These are phyloP conservation scores for Psittacula derbiana DNA, from an alignment of 2,797 vertebrate genomes.

Conservation along the genomic window DNA sequence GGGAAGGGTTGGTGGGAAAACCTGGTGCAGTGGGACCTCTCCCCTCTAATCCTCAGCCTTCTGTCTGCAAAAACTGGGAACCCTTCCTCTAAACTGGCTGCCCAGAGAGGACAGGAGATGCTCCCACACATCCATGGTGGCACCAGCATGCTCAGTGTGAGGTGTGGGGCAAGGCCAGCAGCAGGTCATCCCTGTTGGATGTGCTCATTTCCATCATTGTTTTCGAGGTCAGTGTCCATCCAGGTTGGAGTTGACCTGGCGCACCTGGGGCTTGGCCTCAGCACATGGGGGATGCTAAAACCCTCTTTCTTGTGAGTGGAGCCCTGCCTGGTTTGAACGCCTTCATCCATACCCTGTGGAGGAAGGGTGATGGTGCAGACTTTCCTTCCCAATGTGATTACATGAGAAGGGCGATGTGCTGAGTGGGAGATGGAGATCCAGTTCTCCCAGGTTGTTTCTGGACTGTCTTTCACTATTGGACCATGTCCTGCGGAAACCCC, in stretches of 20 bases:
- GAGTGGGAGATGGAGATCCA: background rate
- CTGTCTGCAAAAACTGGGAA: background rate
- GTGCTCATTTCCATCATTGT: background rate
- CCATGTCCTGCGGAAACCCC: background rate
- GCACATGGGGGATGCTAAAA: background rate
- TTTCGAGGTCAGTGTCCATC: background rate
- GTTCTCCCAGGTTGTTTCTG: background rate
- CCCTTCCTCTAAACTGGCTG: background rate
- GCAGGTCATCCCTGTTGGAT: background rate
- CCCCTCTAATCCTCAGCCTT: background rate
- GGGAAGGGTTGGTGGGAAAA: background rate
- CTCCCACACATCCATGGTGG: background rate
- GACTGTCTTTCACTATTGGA: background rate
- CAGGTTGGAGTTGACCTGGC: background rate
- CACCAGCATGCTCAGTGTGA: background rate
- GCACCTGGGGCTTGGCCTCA: background rate
- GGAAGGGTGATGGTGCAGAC: background rate
- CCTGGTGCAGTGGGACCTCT: background rate
- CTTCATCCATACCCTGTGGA: rapidly evolving
- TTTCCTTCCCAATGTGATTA: background rate
- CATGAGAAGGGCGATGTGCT: background rate
- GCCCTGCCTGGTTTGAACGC: background rate
- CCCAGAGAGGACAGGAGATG: background rate
- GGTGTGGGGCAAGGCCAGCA: background rate
- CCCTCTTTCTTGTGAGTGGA: rapidly evolving